Evolutionary conservation across 2,797 vertebrate genomes (phyloP).

Genomic region (Crenuchus spilurus): DNA sequence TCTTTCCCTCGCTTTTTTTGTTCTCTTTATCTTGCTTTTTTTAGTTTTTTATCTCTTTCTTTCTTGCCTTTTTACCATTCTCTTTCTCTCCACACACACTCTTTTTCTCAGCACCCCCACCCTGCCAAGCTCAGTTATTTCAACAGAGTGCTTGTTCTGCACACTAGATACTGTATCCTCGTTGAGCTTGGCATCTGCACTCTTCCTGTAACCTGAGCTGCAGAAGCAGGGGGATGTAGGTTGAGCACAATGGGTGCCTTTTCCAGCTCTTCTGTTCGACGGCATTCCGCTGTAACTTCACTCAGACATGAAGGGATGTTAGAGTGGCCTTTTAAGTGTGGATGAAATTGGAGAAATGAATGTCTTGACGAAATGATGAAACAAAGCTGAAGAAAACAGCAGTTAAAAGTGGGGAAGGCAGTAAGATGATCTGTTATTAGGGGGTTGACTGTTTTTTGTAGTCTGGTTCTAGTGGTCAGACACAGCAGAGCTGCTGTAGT

Average conservation of each 20-base stretch:
- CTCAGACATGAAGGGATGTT: conserved; percentile 1
- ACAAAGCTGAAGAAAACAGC: too few relatives aligned
- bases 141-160: conserved; percentile 47
- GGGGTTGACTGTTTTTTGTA: too few relatives aligned
- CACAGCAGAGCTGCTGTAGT: too few relatives aligned
- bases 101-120: background rate
- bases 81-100: conserved; percentile 11
- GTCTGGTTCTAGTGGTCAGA: too few relatives aligned
- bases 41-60: background rate
- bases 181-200: conserved; percentile 44
- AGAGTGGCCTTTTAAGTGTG: background rate
- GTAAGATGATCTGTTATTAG: background rate
- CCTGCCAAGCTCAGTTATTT: conserved; percentile 4
- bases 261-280: conserved; percentile 33
- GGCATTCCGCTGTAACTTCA: conserved; percentile 29
- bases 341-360: background rate
- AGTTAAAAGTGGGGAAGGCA: background rate
- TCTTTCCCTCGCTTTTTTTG: background rate
- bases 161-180: conserved; percentile 41
- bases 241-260: conserved; percentile 62
- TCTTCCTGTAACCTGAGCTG: conserved; percentile 73
- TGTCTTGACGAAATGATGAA: background rate
- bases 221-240: conserved; percentile 49
- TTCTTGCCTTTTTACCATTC: background rate
- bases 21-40: background rate